Percentiles rank a stretch among this genome's conserved stretches.
Conservation (phyloP, 2,888 invertebrate genomes). For the Agrochola lychnidis region DNA sequence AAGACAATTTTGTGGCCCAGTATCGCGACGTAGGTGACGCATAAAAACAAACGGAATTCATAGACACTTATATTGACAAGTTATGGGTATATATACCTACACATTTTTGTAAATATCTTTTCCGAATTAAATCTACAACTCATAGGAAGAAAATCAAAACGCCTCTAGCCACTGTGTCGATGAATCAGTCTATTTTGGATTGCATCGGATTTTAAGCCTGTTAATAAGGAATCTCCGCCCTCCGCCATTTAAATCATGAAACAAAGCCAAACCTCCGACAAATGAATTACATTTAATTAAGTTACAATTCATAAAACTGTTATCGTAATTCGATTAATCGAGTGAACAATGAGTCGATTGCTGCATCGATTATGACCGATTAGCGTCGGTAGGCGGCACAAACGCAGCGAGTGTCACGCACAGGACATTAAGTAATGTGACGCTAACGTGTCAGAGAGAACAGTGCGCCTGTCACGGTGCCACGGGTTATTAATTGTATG, state of each 20-base stretch:
- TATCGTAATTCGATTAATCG: conserved; percentile 59
- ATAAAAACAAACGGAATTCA: too few relatives aligned
- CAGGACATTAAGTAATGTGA: conserved; percentile 51
- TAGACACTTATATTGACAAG: not conserved
- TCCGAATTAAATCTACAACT: not conserved
- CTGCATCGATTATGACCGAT: conserved; percentile 58
- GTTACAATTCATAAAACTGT: conserved; percentile 51
- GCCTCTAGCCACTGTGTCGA: not conserved
- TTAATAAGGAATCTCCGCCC: conserved; percentile 10
- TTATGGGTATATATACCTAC: not conserved
- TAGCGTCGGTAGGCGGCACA: conserved; percentile 44
- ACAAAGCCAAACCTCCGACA: conserved; percentile 36
- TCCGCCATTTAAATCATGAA: conserved; percentile 18
- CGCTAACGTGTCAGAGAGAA: conserved; percentile 18
- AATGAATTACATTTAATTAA: conserved; percentile 55
- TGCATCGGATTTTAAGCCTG: not conserved
- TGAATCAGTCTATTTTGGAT: not conserved
- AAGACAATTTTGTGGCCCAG: not conserved
- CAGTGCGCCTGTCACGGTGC: conserved; percentile 16
- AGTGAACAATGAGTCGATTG: conserved; percentile 59
- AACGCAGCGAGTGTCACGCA: conserved; percentile 49
- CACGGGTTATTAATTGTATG: conserved; percentile 28
- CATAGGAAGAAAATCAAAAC: not conserved
- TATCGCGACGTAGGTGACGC: not conserved
- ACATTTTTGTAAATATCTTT: not conserved